A percentile compares a stretch with the other conserved stretches of the same genome.
These are phyloP conservation scores for Zaprionus inermis DNA, from an alignment of 1,140 invertebrate genomes.

Conservation along the genomic window DNA sequence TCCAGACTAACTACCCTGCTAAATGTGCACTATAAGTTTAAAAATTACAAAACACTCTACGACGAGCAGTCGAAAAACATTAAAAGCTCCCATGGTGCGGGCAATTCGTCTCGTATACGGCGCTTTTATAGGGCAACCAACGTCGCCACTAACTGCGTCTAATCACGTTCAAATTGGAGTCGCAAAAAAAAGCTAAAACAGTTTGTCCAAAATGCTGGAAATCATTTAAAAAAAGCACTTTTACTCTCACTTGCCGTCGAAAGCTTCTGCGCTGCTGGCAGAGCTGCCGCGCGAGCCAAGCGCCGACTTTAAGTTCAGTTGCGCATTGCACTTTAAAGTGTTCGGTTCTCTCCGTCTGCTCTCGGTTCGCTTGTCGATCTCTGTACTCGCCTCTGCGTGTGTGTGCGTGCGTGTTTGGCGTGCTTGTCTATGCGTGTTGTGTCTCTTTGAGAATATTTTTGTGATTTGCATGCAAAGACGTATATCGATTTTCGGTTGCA, in stretches of 20 bases:
- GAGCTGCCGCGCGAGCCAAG: constrained; percentile 16
- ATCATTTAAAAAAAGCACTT: constrained; percentile 2
- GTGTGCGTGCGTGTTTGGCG: constrained; percentile 19
- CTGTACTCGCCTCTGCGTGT: constrained; percentile 18
- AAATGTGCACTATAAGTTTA: constrained; percentile 28
- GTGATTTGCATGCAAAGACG: constrained; percentile 49
- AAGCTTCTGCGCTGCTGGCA: constrained; percentile 47
- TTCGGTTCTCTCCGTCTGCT: constrained; percentile 43
- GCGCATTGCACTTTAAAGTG: constrained; percentile 68
- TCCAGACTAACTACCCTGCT: neutral
- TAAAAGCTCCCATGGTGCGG: constrained; percentile 15
- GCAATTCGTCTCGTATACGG: constrained; percentile 22
- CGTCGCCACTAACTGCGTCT: neutral
- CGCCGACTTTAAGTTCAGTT: constrained; percentile 68
- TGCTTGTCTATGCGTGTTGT: constrained; percentile 25
- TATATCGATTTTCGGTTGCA: constrained; percentile 65
- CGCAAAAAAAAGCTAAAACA: constrained; percentile 1
- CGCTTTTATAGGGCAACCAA: neutral
- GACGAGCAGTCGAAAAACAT: constrained; percentile 5
- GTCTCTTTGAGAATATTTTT: constrained; percentile 33
- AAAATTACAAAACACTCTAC: constrained; percentile 28
- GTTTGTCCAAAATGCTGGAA: constrained; percentile 2
- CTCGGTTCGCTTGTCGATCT: constrained; percentile 43
- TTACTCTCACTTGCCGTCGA: constrained; percentile 3
- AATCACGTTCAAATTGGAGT: constrained; percentile 1